Conservation (phyloP, 2,888 invertebrate genomes). For the Himalopsyche japonica region DNA sequence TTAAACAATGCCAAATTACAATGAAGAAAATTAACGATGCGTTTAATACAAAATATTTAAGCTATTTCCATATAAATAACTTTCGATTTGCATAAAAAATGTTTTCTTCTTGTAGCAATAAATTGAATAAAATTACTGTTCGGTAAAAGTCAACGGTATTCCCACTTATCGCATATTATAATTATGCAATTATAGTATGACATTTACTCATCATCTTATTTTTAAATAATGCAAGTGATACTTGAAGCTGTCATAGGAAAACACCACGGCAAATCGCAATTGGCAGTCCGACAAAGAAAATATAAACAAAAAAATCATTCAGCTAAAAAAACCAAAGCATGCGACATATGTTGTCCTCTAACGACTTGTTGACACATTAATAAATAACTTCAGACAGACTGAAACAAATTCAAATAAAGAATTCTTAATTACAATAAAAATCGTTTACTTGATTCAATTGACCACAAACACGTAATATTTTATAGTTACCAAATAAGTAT, state of each 20-base stretch:
- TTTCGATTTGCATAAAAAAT: not conserved
- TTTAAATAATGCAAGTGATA: not conserved
- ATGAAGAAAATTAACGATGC: not conserved
- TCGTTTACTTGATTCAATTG: not conserved
- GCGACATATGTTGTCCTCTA: not conserved
- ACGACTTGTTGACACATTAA: not conserved
- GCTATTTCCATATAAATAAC: not conserved
- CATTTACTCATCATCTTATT: too few relatives aligned
- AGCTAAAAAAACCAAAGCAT: not conserved
- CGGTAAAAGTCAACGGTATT: too few relatives aligned
- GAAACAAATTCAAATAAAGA: not conserved
- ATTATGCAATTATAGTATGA: too few relatives aligned
- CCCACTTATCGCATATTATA: too few relatives aligned
- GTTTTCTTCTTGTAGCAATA: not conserved
- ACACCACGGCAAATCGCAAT: not conserved
- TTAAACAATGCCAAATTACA: not conserved
- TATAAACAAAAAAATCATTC: not conserved
- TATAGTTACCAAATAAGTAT: not conserved
- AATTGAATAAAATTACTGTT: not conserved
- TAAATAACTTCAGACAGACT: not conserved
- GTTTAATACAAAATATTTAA: not conserved
- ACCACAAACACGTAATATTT: not conserved
- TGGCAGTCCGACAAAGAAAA: not conserved
- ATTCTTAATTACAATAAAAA: not conserved
- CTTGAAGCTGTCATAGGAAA: not conserved